A percentile compares a stretch with the other conserved stretches of the same genome.
Evolutionary conservation across 2,797 vertebrate genomes (phyloP).

Genomic region (Rhinogobio ventralis): DNA sequence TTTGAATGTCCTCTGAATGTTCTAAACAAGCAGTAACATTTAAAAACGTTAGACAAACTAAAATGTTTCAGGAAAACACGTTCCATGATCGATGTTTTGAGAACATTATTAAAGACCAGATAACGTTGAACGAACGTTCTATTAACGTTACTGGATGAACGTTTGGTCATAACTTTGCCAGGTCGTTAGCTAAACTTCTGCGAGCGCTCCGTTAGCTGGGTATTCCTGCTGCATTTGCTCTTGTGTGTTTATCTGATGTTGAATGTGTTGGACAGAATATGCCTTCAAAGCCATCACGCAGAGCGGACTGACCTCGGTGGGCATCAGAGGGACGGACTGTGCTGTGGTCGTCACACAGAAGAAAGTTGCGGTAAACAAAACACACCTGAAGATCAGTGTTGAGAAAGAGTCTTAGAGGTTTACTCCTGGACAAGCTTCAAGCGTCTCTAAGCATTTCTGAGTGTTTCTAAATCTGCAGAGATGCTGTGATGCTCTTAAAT

Average conservation of each 20-base stretch:
- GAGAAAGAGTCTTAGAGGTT: not conserved
- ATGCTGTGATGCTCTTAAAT: constrained; percentile 25
- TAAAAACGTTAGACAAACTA: not conserved
- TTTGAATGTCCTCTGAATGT: not conserved
- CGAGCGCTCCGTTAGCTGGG: not conserved
- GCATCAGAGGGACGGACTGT: constrained; percentile 75
- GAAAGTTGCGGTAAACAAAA: constrained; percentile 78
- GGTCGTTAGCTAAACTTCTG: not conserved
- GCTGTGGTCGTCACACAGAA: constrained; percentile 81
- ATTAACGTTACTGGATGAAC: not conserved
- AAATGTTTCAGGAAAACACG: too few relatives aligned
- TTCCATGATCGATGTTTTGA: not conserved
- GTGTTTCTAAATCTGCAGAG: not conserved
- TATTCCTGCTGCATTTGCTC: not conserved
- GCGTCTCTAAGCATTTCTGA: not conserved
- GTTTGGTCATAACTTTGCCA: not conserved
- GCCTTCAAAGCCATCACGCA: constrained; percentile 83
- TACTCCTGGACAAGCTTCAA: not conserved
- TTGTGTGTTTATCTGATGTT: not conserved
- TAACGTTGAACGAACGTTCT: not conserved
- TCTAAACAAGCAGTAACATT: not conserved
- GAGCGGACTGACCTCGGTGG: constrained; percentile 78
- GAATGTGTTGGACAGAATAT: constrained; percentile 71
- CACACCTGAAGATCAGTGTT: not conserved
- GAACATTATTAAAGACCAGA: not conserved